phyloP scores from a whole-genome alignment of 2,797 vertebrate genomes.

The Brachymystax lenok region DNA sequence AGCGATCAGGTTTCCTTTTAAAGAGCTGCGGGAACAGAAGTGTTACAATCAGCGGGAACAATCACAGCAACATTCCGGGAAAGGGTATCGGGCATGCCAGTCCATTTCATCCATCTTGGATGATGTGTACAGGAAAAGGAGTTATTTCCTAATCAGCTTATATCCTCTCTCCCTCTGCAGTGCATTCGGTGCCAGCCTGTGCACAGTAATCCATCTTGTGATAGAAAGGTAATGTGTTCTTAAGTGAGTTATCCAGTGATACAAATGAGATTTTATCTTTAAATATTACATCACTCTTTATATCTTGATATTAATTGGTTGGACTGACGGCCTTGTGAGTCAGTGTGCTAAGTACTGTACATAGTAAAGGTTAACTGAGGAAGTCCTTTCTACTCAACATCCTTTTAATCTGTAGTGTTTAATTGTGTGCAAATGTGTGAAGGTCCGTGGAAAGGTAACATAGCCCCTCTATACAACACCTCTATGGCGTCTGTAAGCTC shows the following conservation, averaged over 20 bases:
- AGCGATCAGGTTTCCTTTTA: conserved; percentile 58
- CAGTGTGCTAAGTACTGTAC: conserved; percentile 19
- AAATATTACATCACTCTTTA: conserved; percentile 66
- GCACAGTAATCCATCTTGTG: conserved; percentile 42
- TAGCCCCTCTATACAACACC: too few relatives aligned
- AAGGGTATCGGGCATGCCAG: conserved; percentile 46
- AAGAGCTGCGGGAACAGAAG: conserved; percentile 62
- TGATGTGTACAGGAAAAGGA: conserved; percentile 60
- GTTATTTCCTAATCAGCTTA: conserved; percentile 62
- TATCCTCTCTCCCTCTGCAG: conserved; percentile 45
- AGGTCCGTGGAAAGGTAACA: neutral
- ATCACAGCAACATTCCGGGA: conserved; percentile 60
- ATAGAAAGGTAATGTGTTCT: conserved; percentile 60
- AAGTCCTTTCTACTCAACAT: conserved; percentile 10
- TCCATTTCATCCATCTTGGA: conserved; percentile 59
- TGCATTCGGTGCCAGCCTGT: conserved; percentile 40
- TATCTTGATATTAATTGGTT: conserved; percentile 58
- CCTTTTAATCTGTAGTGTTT: conserved; percentile 27
- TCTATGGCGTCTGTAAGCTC: neutral
- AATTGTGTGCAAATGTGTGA: conserved; percentile 19
- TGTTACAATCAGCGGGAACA: conserved; percentile 64
- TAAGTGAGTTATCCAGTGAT: conserved; percentile 57
- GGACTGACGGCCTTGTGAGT: conserved; percentile 26
- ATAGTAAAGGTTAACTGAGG: conserved; percentile 35
- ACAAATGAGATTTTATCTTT: conserved; percentile 52